Evolutionary conservation across 2,797 vertebrate genomes (phyloP).

Genomic region (Hipposideros larvatus): DNA sequence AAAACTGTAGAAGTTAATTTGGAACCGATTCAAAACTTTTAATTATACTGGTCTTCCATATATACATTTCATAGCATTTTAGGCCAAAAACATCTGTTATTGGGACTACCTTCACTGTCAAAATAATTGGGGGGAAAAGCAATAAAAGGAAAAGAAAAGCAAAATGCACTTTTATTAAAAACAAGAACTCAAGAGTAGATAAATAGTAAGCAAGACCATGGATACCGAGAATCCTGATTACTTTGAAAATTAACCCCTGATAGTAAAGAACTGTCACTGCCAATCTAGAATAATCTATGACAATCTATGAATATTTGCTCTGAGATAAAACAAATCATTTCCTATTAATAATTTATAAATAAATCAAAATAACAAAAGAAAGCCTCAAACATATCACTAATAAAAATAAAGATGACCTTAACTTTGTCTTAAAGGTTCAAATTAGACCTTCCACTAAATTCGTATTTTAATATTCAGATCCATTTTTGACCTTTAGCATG

Average conservation of each 20-base stretch:
- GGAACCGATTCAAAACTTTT: constrained; percentile 81
- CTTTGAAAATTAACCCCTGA: neutral
- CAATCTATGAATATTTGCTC: neutral
- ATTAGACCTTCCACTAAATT: constrained; percentile 33
- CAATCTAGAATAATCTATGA: neutral
- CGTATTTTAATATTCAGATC: neutral
- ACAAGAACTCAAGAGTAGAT: neutral
- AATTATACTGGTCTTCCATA: constrained; percentile 79
- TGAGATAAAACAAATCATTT: neutral
- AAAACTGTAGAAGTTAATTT: constrained; percentile 80
- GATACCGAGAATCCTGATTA: neutral
- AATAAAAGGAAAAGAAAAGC: neutral
- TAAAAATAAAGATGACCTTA: neutral
- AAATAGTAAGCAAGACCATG: neutral
- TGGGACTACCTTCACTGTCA: constrained; percentile 8
- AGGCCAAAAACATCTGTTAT: constrained; percentile 59
- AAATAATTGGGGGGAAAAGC: neutral
- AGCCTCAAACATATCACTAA: neutral
- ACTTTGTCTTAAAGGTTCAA: constrained; percentile 24
- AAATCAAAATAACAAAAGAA: constrained; percentile 29
- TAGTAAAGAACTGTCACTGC: neutral
- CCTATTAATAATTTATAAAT: neutral
- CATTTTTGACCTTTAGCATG: constrained; percentile 4
- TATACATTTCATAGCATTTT: constrained; percentile 59
- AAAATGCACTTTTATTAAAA: constrained; percentile 45